phyloP scores from a whole-genome alignment of 2,888 invertebrate genomes.

The Plusia festucae region DNA sequence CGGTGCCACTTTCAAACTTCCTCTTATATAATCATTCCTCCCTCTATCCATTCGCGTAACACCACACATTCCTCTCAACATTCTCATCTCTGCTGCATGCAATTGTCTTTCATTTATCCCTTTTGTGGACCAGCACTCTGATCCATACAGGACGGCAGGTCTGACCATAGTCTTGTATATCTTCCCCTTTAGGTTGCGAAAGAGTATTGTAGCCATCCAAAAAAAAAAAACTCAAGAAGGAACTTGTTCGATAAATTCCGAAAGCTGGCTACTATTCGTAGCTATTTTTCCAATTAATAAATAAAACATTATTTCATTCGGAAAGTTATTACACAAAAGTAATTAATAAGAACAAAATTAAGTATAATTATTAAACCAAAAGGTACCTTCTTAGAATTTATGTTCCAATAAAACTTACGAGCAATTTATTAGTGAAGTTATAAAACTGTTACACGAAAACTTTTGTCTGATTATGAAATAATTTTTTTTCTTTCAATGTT shows the following conservation, averaged over 20 bases:
- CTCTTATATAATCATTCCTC: too few species aligned
- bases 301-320: background rate
- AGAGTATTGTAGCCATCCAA: too few species aligned
- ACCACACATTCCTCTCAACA: too few species aligned
- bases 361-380: conserved; percentile 21
- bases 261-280: background rate
- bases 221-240: too few species aligned
- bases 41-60: too few species aligned
- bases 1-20: too few species aligned
- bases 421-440: conserved; percentile 21
- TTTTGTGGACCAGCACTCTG: too few species aligned
- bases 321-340: background rate
- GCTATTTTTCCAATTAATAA: background rate
- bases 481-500: conserved; percentile 11
- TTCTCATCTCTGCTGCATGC: too few species aligned
- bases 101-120: too few species aligned
- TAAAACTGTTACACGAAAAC: conserved; percentile 18
- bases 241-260: background rate
- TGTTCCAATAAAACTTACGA: conserved; percentile 22
- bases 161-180: too few species aligned
- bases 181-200: too few species aligned
- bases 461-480: conserved; percentile 25
- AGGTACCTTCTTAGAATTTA: conserved; percentile 9
- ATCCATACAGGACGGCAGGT: too few species aligned
- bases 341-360: conserved; percentile 26